Evolutionary conservation across 2,113 vertebrate species (phyloP).

Genomic region (Sinocyclocheilus maitianheensis): DNA sequence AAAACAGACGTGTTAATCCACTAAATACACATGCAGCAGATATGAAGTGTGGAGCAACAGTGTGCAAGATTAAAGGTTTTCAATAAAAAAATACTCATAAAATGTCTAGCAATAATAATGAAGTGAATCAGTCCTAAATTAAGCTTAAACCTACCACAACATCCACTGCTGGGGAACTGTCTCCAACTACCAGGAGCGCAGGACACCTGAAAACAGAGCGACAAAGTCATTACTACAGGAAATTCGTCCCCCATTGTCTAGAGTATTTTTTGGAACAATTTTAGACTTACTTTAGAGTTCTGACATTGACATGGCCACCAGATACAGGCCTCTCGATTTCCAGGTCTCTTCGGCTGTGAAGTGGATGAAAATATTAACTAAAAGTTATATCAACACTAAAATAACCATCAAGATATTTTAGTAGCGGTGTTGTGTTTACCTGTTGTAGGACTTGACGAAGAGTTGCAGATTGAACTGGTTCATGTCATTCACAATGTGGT

Average conservation of each 20-base stretch:
- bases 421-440: slow-evolving; percentile 68
- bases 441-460: slow-evolving; percentile 95
- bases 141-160: slow-evolving; percentile 82
- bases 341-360: slow-evolving; percentile 88
- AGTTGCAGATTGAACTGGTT: slow-evolving; percentile 94
- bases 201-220: slow-evolving; percentile 77
- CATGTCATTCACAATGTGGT: slow-evolving; percentile 90
- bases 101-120: not conserved
- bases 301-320: slow-evolving; percentile 72
- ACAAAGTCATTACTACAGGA: slow-evolving; percentile 11
- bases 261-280: too few species aligned
- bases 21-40: not conserved
- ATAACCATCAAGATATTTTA: not conserved
- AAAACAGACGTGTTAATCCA: slow-evolving; percentile 28
- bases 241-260: not conserved
- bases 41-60: not conserved
- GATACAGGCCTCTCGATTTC: slow-evolving; percentile 92
- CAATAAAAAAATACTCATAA: not conserved
- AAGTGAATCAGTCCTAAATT: not conserved
- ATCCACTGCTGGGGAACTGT: slow-evolving; percentile 89
- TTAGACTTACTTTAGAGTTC: slow-evolving; percentile 88
- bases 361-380: slow-evolving; percentile 6
- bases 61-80: not conserved
- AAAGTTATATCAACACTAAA: not conserved
- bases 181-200: slow-evolving; percentile 86